These are phyloP conservation scores for Sphaerophoria taeniata DNA, from an alignment of 2,888 invertebrate species.

Conservation along the genomic window DNA sequence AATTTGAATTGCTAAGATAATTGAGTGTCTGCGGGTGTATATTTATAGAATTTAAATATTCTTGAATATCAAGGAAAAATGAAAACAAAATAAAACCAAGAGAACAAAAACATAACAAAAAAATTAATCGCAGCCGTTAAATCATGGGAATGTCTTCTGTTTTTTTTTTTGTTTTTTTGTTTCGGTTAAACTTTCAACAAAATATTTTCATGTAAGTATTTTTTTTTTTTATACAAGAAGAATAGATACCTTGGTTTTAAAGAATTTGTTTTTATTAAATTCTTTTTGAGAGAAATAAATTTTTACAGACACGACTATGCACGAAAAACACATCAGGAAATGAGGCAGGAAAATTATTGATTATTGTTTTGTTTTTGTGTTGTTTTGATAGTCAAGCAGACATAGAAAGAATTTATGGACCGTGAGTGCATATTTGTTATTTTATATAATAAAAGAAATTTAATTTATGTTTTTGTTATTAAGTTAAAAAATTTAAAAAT, in stretches of 20 bases:
- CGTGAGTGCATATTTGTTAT: no score
- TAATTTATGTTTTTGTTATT: no score
- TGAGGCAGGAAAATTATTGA: neutral
- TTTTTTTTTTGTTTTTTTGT: neutral
- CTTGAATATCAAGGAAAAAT: conserved; percentile 26
- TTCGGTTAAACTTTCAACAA: neutral
- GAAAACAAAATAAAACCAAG: neutral
- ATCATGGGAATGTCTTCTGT: conserved; percentile 9
- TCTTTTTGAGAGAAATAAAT: conserved; percentile 12
- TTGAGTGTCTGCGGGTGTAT: conserved; percentile 57
- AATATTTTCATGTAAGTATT: conserved; percentile 20
- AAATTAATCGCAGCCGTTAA: conserved; percentile 37
- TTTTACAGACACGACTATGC: neutral
- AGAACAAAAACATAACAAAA: neutral
- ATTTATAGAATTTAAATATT: conserved; percentile 57
- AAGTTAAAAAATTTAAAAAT: no score
- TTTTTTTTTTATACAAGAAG: conserved; percentile 2
- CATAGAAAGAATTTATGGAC: no score
- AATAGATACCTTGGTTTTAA: conserved; percentile 8
- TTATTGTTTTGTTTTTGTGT: conserved; percentile 5
- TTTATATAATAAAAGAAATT: no score
- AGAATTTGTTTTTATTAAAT: conserved; percentile 30
- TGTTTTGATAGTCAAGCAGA: neutral
- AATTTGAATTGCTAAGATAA: conserved; percentile 57
- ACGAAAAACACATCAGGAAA: conserved; percentile 18